phyloP scores from a whole-genome alignment of 2,888 invertebrate genomes.

The Scaptomyza tumidula region DNA sequence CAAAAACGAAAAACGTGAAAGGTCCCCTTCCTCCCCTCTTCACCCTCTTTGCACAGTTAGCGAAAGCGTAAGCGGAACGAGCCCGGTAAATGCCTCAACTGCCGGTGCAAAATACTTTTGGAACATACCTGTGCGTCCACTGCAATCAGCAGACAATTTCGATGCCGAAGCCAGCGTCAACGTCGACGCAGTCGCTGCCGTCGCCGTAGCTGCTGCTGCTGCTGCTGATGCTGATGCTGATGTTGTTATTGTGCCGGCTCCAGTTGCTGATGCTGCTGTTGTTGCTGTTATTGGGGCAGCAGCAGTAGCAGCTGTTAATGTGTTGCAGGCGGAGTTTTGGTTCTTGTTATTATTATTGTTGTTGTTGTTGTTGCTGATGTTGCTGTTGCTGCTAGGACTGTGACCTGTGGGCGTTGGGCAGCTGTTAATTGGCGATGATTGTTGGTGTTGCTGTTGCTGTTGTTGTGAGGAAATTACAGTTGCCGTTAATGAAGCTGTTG shows the following conservation, averaged over 20 bases:
- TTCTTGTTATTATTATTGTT: constrained; percentile 48
- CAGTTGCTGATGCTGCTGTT: constrained; percentile 53
- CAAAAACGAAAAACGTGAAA: constrained; percentile 79
- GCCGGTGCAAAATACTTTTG: constrained; percentile 80
- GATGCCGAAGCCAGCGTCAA: constrained; percentile 66
- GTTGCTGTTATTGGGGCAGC: constrained; percentile 16
- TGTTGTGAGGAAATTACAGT: constrained; percentile 67
- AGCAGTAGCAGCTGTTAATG: constrained; percentile 72
- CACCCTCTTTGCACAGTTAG: too few relatives aligned
- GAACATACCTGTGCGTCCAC: constrained; percentile 87
- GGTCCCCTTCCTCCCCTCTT: constrained; percentile 36
- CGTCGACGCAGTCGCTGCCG: constrained; percentile 46
- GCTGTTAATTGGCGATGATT: constrained; percentile 73
- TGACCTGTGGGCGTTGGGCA: constrained; percentile 76
- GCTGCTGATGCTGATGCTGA: constrained; percentile 42
- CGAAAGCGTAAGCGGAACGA: constrained; percentile 46
- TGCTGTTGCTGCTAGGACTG: constrained; percentile 47
- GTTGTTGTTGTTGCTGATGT: constrained; percentile 42
- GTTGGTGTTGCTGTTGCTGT: constrained; percentile 57
- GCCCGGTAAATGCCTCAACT: constrained; percentile 77
- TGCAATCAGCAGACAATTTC: constrained; percentile 86
- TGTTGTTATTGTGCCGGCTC: constrained; percentile 44
- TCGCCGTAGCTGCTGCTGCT: constrained; percentile 38
- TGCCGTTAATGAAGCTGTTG: constrained; percentile 76
- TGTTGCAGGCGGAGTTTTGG: constrained; percentile 73